Conservation (phyloP, 2,113 vertebrate species). For the Laterallus jamaicensis region DNA sequence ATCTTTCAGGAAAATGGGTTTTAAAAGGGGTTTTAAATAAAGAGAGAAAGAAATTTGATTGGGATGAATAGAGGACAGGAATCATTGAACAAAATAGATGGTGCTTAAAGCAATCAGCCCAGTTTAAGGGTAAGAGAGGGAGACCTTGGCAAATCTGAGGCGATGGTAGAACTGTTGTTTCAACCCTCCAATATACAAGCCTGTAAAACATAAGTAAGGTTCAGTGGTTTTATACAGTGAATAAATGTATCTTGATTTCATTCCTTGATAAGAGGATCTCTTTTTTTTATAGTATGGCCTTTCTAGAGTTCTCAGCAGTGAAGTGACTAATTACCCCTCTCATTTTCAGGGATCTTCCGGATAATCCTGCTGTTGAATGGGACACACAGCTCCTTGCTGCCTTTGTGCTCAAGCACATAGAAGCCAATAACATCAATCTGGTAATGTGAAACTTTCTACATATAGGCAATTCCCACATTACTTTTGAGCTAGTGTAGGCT, state of each 20-base stretch:
- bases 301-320: not conserved
- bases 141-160: not conserved
- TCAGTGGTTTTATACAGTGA: not conserved
- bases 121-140: not conserved
- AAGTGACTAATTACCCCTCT: constrained; percentile 12
- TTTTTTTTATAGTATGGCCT: not conserved
- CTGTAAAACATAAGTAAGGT: not conserved
- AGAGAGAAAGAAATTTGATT: not conserved
- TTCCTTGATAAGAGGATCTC: not conserved
- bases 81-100: not conserved
- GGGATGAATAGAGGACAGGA: not conserved
- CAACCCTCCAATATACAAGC: not conserved
- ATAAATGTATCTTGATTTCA: not conserved
- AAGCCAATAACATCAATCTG: constrained; percentile 79
- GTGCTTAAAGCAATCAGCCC: not conserved
- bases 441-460: constrained; percentile 67
- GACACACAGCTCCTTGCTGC: constrained; percentile 75
- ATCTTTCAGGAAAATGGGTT: not conserved
- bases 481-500: not conserved
- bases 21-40: not conserved
- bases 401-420: constrained; percentile 78
- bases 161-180: not conserved
- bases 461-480: not conserved
- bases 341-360: constrained; percentile 85
- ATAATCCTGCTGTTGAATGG: constrained; percentile 87